Conservation (phyloP, 1,140 invertebrate genomes). For the Drosophila saltans region DNA sequence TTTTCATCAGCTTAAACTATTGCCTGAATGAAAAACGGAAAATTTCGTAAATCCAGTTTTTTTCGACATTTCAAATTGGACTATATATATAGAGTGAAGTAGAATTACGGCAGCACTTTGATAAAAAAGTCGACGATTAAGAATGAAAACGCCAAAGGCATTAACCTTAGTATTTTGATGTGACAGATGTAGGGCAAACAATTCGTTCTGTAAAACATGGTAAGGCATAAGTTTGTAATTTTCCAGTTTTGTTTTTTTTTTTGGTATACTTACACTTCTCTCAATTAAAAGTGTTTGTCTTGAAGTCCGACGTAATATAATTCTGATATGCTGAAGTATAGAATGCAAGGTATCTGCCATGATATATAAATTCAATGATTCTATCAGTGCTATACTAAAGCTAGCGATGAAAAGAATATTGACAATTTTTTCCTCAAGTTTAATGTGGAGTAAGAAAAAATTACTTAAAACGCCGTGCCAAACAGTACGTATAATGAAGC, state of each 20-base stretch:
- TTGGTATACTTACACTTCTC: conserved; percentile 34
- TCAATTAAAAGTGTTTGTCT: conserved; percentile 16
- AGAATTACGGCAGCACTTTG: conserved; percentile 15
- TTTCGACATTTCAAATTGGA: not conserved
- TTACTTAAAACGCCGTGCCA: not conserved
- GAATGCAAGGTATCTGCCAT: not conserved
- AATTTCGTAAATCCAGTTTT: too few species aligned
- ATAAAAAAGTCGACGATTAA: conserved; percentile 30
- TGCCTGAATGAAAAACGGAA: too few species aligned
- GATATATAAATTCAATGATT: not conserved
- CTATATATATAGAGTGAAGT: conserved; percentile 11
- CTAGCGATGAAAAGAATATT: not conserved
- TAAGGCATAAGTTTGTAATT: not conserved
- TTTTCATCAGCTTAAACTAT: too few species aligned
- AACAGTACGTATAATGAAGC: not conserved
- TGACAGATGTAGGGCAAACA: conserved; percentile 40
- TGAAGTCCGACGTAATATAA: not conserved
- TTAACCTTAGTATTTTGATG: conserved; percentile 34
- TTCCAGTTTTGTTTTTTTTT: not conserved
- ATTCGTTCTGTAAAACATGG: conserved; percentile 30
- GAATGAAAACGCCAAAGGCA: conserved; percentile 25
- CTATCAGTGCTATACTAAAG: conserved; percentile 13
- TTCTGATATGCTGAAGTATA: not conserved
- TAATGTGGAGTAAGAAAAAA: not conserved
- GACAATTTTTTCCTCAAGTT: too few species aligned